Evolutionary conservation across 2,888 invertebrate species (phyloP), one percentile per base, ranked within the genome.

Genomic region (Thecophora atra): DNA sequence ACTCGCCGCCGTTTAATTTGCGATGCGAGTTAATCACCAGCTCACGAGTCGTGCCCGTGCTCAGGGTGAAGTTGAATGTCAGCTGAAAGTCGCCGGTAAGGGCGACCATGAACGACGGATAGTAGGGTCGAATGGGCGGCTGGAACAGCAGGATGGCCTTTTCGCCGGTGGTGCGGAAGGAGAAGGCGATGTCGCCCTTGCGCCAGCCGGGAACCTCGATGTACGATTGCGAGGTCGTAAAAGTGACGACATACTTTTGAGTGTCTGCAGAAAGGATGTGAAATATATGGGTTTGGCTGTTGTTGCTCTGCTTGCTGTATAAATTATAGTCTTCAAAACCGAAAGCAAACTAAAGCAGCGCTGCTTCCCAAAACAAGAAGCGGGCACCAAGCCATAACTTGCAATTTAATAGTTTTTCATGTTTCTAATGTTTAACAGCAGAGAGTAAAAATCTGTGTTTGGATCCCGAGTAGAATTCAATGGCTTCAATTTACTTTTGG

Each of bases 181-280:
- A 96, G 87, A 97, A 95, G 0, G 95, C 95, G 76, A 97, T 92
- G 81, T 96, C 96, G 1, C 96, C 96, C 81, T 95, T 94, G 72
- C 94, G 89, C 97, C 97, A 97, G 0, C 96, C 95, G 0, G 95
- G 96, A 1, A 97, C 95, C 88, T 96, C 95, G 77, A 98, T 93
- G 84, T 94, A 97, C 0, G 96, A 96, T 79, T 95, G 95, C 37
- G 94, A 94, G 0, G 96, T 96, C 63, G 96, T 96, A 83, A 97
- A 97, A 5, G 97, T 97, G 13, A 97, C 96, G 8, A 97, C 96
- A 84, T 95, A 96, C 78, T 94, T 91, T 85, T 96, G 95, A 1
- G 95, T 96, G 85, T 97, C 96, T 95, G 75, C 13, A 56, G 88
- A 37, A 54, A n/a, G 54, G 21, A 54, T 54, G 37, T 2, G 21